Percentiles rank a stretch among this genome's conserved stretches.
These are phyloP conservation scores for Netta rufina DNA, from an alignment of 2,797 vertebrate species.

Conservation along the genomic window DNA sequence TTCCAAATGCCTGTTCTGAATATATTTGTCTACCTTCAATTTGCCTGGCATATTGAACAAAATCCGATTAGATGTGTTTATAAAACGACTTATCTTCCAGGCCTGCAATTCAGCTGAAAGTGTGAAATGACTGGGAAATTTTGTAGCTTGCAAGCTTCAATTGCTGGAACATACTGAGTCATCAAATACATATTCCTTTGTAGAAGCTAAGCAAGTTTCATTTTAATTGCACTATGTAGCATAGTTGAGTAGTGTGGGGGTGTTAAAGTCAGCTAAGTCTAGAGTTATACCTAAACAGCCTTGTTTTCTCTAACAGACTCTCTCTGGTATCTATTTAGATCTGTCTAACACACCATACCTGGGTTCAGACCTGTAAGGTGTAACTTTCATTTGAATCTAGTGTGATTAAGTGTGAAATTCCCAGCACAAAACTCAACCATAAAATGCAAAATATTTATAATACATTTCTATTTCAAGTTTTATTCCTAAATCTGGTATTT, in stretches of 20 bases:
- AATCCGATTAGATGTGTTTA: slow-evolving; percentile 23
- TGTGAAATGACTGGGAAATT: not conserved
- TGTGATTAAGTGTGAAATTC: not conserved
- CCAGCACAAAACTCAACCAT: not conserved
- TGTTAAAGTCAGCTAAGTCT: not conserved
- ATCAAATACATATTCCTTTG: not conserved
- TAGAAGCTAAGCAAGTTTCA: not conserved
- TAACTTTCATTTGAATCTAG: not conserved
- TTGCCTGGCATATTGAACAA: not conserved
- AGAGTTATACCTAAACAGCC: not conserved
- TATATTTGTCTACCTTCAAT: slow-evolving; percentile 7
- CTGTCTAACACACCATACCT: not conserved
- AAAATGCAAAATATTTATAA: not conserved
- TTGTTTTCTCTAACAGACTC: not conserved
- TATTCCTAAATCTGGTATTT: not conserved
- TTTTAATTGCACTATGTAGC: not conserved
- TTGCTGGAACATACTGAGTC: slow-evolving; percentile 3
- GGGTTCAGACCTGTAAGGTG: not conserved
- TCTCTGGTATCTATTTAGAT: not conserved
- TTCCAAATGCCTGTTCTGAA: slow-evolving; percentile 17
- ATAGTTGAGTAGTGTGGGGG: not conserved
- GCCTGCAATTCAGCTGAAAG: not conserved
- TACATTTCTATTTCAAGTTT: not conserved
- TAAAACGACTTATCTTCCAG: not conserved
- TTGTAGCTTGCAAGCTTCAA: not conserved